A percentile compares a stretch with the other conserved stretches of the same genome.
Evolutionary conservation across 2,113 vertebrate genomes (phyloP).

Genomic region (Brachypteracias leptosomus): DNA sequence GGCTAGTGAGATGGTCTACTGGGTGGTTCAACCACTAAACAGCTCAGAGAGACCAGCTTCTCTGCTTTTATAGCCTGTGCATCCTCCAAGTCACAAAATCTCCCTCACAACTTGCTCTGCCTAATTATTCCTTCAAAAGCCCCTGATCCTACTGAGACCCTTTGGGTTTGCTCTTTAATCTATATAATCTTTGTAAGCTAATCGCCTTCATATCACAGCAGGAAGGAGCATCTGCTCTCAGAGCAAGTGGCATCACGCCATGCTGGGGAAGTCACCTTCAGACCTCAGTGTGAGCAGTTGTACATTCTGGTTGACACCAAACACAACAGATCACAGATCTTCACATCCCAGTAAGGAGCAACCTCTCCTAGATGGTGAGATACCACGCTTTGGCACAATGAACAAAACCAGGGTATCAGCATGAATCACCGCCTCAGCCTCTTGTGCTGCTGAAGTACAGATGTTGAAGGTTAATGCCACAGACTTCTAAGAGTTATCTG

Average conservation of each 20-base stretch:
- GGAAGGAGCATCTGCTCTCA: not conserved
- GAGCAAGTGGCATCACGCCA: not conserved
- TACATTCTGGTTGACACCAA: not conserved
- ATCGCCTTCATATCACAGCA: not conserved
- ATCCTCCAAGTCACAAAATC: not conserved
- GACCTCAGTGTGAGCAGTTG: not conserved
- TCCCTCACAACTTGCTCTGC: not conserved
- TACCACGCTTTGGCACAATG: not conserved
- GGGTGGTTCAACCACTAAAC: not conserved
- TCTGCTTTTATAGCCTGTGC: not conserved
- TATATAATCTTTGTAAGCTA: not conserved
- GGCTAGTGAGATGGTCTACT: not conserved
- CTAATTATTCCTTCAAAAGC: not conserved
- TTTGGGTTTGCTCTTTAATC: constrained; percentile 5
- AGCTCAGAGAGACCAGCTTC: not conserved
- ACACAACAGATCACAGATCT: not conserved
- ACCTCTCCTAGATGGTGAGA: not conserved
- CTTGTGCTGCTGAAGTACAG: not conserved
- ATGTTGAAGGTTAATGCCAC: not conserved
- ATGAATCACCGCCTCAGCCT: not conserved
- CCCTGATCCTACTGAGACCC: not conserved
- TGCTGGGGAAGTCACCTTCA: not conserved
- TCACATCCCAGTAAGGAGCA: not conserved
- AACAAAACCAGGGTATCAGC: not conserved
- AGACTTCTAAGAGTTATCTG: not conserved